These are phyloP conservation scores for Ceuthmochares aereus DNA, from an alignment of 2,113 vertebrate species.

Conservation along the genomic window DNA sequence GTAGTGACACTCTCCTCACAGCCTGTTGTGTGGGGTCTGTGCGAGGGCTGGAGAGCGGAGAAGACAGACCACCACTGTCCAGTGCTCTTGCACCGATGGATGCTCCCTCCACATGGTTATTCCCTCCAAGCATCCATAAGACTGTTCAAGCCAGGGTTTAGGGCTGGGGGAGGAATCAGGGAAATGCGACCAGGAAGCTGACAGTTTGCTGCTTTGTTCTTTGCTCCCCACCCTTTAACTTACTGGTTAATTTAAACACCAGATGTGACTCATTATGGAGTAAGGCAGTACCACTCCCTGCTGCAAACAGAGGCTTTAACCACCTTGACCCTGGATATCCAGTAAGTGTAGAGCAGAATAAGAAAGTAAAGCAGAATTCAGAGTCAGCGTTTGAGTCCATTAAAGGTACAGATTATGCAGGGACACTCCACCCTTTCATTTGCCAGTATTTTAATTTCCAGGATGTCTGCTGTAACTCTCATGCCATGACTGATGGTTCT, in stretches of 20 bases:
- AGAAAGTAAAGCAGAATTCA: neutral
- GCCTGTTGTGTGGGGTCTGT: neutral
- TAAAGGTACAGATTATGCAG: neutral
- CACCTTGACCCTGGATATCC: neutral
- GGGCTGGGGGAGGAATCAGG: neutral
- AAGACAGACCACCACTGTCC: too few species aligned
- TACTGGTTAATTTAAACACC: neutral
- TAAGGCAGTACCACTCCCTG: neutral
- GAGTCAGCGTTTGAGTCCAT: neutral
- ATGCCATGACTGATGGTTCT: neutral
- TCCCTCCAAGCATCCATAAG: neutral
- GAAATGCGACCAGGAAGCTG: neutral
- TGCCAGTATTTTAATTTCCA: neutral
- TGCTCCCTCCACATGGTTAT: fast-evolving
- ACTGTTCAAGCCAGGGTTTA: neutral
- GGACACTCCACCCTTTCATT: neutral
- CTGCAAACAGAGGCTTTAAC: neutral
- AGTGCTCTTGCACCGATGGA: fast-evolving
- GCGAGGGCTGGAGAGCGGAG: fast-evolving
- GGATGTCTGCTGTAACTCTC: neutral
- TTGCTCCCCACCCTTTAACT: neutral
- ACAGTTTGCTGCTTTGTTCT: neutral
- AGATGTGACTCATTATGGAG: neutral
- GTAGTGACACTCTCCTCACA: neutral
- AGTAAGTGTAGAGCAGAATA: neutral